Evolutionary conservation across 2,113 vertebrate species (phyloP).

Genomic region (Trogon melanurus): DNA sequence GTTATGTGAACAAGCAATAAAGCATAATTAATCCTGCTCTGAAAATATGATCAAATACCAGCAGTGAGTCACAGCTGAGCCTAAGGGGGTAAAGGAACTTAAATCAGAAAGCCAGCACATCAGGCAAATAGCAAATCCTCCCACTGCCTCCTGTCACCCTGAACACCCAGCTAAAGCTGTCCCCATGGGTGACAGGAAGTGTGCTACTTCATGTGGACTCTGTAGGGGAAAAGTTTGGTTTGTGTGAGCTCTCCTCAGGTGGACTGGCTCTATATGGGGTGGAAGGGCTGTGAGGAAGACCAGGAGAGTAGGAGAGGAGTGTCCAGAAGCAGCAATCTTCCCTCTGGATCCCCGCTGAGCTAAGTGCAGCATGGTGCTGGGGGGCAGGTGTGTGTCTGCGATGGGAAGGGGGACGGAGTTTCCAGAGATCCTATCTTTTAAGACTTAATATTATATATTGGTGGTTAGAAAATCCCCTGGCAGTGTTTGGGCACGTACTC

Average conservation of each 20-base stretch:
- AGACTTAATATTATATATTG: not conserved
- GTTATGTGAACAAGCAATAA: constrained; percentile 3
- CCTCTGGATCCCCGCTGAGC: not conserved
- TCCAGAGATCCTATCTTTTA: not conserved
- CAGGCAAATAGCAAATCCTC: not conserved
- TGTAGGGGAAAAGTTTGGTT: not conserved
- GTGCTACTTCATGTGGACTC: not conserved
- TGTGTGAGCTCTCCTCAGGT: not conserved
- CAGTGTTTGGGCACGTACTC: not conserved
- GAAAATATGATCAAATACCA: constrained; percentile 38
- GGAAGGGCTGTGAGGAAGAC: not conserved
- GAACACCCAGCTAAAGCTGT: not conserved
- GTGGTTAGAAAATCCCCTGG: not conserved
- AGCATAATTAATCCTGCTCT: constrained; percentile 52
- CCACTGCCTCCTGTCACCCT: not conserved
- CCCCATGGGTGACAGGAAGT: not conserved
- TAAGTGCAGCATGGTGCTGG: not conserved
- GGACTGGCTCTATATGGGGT: not conserved
- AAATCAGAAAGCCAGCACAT: not conserved
- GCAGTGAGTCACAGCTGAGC: constrained; percentile 34
- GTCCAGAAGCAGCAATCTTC: not conserved
- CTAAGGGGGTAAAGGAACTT: not conserved
- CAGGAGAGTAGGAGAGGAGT: not conserved
- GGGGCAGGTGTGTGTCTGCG: fast-evolving
- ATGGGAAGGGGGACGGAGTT: not conserved